These are phyloP conservation scores for Vireo griseus DNA, from an alignment of 2,797 vertebrate genomes.

Conservation along the genomic window DNA sequence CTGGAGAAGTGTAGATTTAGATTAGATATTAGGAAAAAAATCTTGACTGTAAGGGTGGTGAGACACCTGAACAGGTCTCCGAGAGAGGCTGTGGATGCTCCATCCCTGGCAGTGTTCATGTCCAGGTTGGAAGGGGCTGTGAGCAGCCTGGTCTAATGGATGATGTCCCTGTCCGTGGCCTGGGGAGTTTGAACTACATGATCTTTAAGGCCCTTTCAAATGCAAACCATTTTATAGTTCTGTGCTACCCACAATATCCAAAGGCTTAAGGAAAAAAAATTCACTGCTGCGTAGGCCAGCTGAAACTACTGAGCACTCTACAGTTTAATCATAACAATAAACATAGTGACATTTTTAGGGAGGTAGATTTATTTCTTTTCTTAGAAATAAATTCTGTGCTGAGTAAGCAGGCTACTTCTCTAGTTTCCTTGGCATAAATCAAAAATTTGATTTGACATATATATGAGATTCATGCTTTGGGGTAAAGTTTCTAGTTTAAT, in stretches of 20 bases:
- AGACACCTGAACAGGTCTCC: not conserved
- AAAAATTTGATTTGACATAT: not conserved
- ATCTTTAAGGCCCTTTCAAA: not conserved
- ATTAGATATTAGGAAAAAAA: not conserved
- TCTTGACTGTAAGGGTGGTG: not conserved
- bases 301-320: conserved; percentile 14
- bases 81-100: not conserved
- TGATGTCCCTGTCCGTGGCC: not conserved
- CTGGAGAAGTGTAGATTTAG: not conserved
- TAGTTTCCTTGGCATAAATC: not conserved
- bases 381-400: conserved; percentile 1
- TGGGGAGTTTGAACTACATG: rapidly evolving
- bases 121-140: not conserved
- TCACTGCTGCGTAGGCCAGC: not conserved
- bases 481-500: not conserved
- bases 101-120: not conserved
- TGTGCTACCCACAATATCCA: not conserved
- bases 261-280: not conserved
- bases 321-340: conserved; percentile 25
- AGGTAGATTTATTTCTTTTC: conserved; percentile 27
- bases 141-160: not conserved
- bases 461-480: not conserved
- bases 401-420: not conserved
- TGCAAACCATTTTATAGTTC: not conserved
- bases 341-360: conserved; percentile 11